Conservation (phyloP, 2,888 invertebrate genomes). For the Biston betularia region DNA sequence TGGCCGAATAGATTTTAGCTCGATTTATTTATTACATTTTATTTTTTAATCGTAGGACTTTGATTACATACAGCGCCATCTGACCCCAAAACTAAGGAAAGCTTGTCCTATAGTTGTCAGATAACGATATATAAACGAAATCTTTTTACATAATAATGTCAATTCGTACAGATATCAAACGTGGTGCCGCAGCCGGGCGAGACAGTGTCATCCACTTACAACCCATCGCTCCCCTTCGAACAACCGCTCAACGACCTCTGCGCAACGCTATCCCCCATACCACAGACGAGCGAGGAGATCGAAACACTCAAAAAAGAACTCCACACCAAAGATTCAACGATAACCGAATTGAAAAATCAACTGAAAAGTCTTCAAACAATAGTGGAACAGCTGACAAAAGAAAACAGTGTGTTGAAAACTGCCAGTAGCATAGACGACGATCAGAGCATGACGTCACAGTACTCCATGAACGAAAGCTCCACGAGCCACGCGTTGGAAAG, state of each 20-base stretch:
- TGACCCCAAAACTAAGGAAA: no score
- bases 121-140: no score
- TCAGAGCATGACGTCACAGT: constrained; percentile 73
- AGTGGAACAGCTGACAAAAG: constrained; percentile 91
- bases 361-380: constrained; percentile 87
- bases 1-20: no score
- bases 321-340: constrained; percentile 88
- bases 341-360: constrained; percentile 88
- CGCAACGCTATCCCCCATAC: constrained; percentile 57
- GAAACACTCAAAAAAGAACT: constrained; percentile 84
- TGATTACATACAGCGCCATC: no score
- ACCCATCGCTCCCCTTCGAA: constrained; percentile 71
- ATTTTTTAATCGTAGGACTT: no score
- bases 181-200: constrained; percentile 70
- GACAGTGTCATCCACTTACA: constrained; percentile 74
- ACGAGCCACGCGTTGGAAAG: constrained; percentile 56
- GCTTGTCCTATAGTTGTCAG: no score
- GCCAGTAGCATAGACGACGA: constrained; percentile 82
- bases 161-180: constrained; percentile 58
- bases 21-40: no score
- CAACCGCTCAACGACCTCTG: constrained; percentile 55
- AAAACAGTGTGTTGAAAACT: constrained; percentile 91
- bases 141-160: background rate
- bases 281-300: constrained; percentile 55
- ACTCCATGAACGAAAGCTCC: constrained; percentile 69